Evolutionary conservation across 1,140 invertebrate genomes (phyloP).

Genomic region (Myzus persicae): DNA sequence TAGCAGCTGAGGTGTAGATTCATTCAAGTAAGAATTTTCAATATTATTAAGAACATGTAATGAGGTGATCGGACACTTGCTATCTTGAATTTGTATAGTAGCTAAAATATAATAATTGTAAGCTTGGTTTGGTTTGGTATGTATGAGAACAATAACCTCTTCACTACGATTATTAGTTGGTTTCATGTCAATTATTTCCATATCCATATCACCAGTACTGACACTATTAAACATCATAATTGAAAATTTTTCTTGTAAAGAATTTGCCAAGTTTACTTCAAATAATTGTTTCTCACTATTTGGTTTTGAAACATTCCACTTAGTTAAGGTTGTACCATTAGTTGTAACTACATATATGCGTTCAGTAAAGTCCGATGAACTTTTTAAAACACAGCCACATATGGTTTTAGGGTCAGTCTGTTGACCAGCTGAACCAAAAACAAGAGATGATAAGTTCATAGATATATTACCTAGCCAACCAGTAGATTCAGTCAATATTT

Average conservation of each 20-base stretch:
- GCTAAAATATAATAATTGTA: constrained; percentile 53
- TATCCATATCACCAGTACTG: constrained; percentile 52
- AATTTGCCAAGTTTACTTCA: constrained; percentile 48
- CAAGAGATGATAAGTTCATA: constrained; percentile 48
- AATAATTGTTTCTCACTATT: constrained; percentile 52
- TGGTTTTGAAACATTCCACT: constrained; percentile 50
- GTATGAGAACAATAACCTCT: constrained; percentile 47
- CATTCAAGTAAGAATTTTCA: constrained; percentile 51
- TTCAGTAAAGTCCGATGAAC: constrained; percentile 25
- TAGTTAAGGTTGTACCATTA: constrained; percentile 49
- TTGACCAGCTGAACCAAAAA: constrained; percentile 51
- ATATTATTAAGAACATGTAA: constrained; percentile 51
- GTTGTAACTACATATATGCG: constrained; percentile 34
- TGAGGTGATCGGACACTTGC: constrained; percentile 43
- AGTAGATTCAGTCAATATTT: constrained; percentile 56
- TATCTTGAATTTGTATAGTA: constrained; percentile 51
- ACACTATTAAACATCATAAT: constrained; percentile 57
- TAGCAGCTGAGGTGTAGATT: constrained; percentile 23
- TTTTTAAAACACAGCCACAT: constrained; percentile 50
- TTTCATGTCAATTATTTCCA: constrained; percentile 56
- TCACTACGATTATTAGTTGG: constrained; percentile 47
- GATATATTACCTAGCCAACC: constrained; percentile 55
- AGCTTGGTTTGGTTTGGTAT: constrained; percentile 50
- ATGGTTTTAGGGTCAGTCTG: constrained; percentile 48
- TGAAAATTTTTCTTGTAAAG: constrained; percentile 56